Percentiles rank a stretch among this genome's conserved stretches.
Conservation (phyloP, 2,113 vertebrate species). For the Madoqua kirkii region DNA sequence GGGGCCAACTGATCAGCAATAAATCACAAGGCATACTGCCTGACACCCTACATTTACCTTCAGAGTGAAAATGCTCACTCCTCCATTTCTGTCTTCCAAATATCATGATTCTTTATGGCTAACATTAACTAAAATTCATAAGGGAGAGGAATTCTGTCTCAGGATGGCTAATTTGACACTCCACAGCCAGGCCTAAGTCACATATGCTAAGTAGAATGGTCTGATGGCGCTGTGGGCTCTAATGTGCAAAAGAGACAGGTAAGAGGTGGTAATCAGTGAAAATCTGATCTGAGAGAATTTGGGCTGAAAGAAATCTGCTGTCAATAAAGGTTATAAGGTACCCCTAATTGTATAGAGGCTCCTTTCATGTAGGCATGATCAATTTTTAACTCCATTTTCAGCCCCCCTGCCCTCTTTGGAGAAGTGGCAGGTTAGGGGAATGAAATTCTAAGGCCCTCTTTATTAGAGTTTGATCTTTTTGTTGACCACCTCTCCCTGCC, state of each 20-base stretch:
- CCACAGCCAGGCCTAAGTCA: neutral
- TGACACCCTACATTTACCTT: neutral
- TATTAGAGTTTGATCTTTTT: neutral
- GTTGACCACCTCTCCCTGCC: neutral
- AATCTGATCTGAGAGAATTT: neutral
- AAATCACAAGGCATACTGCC: accelerated
- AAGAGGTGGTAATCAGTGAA: neutral
- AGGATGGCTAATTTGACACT: neutral
- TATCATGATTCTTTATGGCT: neutral
- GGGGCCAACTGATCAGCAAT: neutral
- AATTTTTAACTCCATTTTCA: neutral
- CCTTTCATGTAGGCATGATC: neutral
- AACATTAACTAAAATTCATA: neutral
- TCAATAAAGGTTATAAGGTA: neutral
- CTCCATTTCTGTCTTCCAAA: neutral
- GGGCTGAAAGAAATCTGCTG: neutral
- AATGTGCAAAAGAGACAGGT: neutral
- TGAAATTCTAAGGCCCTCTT: neutral
- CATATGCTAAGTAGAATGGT: neutral
- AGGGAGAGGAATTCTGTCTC: neutral
- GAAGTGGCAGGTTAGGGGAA: neutral
- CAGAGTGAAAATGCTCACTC: neutral
- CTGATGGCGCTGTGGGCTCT: neutral
- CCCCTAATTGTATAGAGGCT: neutral
- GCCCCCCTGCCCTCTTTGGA: neutral